Conservation (phyloP, 2,797 vertebrate species). For the Ctenosaura bakeri region DNA sequence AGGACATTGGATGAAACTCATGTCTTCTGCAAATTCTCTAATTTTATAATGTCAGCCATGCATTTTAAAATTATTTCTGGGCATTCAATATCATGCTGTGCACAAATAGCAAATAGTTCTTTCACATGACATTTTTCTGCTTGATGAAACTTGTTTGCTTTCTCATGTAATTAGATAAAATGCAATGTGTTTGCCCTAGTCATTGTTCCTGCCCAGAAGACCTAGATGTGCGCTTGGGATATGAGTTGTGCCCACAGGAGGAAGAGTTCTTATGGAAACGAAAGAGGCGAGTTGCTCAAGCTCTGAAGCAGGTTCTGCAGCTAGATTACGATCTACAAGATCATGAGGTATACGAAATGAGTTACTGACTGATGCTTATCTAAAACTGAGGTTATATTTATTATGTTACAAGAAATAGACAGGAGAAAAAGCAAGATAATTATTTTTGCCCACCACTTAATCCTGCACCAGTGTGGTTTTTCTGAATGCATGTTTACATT, state of each 20-base stretch:
- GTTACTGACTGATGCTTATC: neutral
- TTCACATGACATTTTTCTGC: neutral
- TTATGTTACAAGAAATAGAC: neutral
- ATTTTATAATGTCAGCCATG: neutral
- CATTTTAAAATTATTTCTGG: neutral
- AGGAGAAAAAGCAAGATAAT: neutral
- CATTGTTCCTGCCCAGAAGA: constrained; percentile 67
- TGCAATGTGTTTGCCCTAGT: constrained; percentile 54
- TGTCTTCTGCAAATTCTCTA: neutral
- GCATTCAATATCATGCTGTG: neutral
- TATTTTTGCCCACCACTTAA: neutral
- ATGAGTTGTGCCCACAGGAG: constrained; percentile 83
- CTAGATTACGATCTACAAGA: constrained; percentile 77
- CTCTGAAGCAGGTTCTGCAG: constrained; percentile 83
- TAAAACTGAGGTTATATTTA: neutral
- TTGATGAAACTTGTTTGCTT: neutral
- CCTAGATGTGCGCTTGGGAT: constrained; percentile 85
- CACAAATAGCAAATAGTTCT: neutral
- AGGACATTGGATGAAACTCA: neutral
- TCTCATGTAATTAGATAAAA: constrained; percentile 2
- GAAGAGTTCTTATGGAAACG: constrained; percentile 84
- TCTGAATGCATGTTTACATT: neutral
- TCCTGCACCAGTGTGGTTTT: neutral
- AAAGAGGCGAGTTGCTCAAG: constrained; percentile 76
- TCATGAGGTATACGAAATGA: constrained; percentile 76